Base-by-base conservation (phyloP, 2,888 invertebrate genomes). In the Eupithecia pulchellata region DNA sequence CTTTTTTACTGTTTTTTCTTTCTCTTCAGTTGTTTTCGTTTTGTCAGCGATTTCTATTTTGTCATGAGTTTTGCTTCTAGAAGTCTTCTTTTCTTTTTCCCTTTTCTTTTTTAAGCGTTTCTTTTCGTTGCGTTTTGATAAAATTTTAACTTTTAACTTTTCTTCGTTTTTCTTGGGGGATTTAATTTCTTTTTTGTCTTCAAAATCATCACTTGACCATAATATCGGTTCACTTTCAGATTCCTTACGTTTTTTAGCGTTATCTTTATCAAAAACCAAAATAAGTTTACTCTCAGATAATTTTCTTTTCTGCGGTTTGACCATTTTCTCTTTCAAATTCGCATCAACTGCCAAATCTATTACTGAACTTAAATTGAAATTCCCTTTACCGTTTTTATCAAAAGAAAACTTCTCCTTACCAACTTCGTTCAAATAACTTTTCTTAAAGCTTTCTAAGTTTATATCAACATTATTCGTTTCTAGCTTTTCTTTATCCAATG, bases 371-470 rank as follows among this genome's bases (percentile, higher is more conserved):
- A 68, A 8, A 25, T 9, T 20, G 2, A 47, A 11, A 11, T 47
- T 47, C 11, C 11, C 0, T 42, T 47, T 4, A 47, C 11, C 11
- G 11, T 47, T 20, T 20, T 20, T 52, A 52, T 52, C 52, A 52
- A 13, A 52, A 25, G 52, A 4, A 25, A 3, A 52, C 4, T 52
- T 13, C 52, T 5, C 76, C 3, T 84, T 75, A 0, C 82, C 84
- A 0, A 91, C 87, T 75, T 92, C 93, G 0, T 80, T 86, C 0
- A 93, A 68, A 66, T 92, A 91, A 1, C 84, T 85, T 61, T 85
- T 86, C 74, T 93, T 90, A 34, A 93, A 93, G 2, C 79, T 86
- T 17, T 92, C 92, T 1, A 91, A 32, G 47, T 91, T 91, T 0
- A 92, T 86, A 64, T 86, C 84, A 0, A 87, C 58, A 9, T 85